phyloP scores from a whole-genome alignment of 2,888 invertebrate species.

The Polia nebulosa region DNA sequence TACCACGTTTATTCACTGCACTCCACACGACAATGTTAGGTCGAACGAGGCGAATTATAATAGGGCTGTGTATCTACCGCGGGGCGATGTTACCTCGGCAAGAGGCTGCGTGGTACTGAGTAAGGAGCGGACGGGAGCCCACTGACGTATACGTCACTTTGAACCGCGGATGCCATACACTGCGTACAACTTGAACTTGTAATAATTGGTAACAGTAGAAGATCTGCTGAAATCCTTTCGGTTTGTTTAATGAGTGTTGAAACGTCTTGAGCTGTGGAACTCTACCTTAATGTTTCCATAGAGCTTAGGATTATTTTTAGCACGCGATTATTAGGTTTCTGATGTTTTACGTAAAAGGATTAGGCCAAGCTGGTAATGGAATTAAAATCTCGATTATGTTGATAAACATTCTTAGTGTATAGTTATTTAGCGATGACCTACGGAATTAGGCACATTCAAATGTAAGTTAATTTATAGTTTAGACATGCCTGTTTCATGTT shows the following conservation, averaged over 20 bases:
- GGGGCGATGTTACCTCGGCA: constrained; percentile 75
- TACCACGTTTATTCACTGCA: constrained; percentile 82
- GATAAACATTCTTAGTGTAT: background rate
- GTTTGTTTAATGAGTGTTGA: constrained; percentile 37
- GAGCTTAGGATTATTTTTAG: background rate
- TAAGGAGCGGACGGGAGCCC: constrained; percentile 79
- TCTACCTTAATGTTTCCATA: background rate
- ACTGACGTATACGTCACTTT: constrained; percentile 78
- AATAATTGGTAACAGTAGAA: constrained; percentile 56
- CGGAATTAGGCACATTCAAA: background rate
- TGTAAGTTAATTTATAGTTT: constrained; percentile 1
- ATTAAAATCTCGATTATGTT: constrained; percentile 13
- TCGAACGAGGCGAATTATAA: constrained; percentile 53
- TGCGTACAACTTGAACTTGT: constrained; percentile 70
- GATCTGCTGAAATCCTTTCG: constrained; percentile 35
- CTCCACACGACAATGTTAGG: constrained; percentile 78
- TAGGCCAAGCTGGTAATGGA: background rate
- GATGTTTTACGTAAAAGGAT: background rate
- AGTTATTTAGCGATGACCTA: background rate
- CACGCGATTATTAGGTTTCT: constrained; percentile 4
- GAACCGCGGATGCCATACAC: constrained; percentile 72
- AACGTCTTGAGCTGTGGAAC: constrained; percentile 19
- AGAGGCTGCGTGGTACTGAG: constrained; percentile 88
- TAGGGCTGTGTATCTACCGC: constrained; percentile 57
- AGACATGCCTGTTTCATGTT: background rate